Percentiles rank a stretch among this genome's conserved stretches.
phyloP scores from a whole-genome alignment of 1,140 invertebrate genomes.

The Oreohelix idahoensis region DNA sequence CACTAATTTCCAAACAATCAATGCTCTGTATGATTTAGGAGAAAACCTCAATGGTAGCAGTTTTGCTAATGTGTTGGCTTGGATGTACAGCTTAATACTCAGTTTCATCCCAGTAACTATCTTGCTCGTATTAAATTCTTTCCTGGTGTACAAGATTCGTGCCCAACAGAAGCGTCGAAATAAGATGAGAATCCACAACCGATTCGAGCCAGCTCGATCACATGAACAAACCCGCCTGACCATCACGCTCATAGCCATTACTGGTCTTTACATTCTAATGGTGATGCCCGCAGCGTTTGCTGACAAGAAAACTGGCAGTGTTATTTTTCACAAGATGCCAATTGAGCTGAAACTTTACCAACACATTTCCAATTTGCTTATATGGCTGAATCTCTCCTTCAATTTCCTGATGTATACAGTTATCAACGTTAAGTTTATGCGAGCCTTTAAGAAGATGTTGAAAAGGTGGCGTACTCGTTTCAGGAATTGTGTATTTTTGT shows the following conservation, averaged over 20 bases:
- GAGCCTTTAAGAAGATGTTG: constrained; percentile 11
- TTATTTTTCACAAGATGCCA: background rate
- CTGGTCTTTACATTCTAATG: background rate
- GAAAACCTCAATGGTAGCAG: background rate
- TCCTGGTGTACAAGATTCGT: constrained; percentile 20
- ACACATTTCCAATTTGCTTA: constrained; percentile 8
- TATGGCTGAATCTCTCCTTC: constrained; percentile 24
- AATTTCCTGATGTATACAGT: constrained; percentile 33
- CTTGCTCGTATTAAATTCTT: background rate
- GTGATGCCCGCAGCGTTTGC: constrained; percentile 27
- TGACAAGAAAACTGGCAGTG: background rate
- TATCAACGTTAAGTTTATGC: constrained; percentile 28
- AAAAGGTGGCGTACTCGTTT: background rate
- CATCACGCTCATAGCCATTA: constrained; percentile 1
- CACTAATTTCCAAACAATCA: background rate
- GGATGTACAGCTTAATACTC: constrained; percentile 18
- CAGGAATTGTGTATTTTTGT: no score
- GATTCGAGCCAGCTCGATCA: background rate
- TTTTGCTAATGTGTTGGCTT: background rate
- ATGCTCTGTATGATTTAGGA: background rate
- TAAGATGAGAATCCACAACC: background rate
- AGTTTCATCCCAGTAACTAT: background rate
- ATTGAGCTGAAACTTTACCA: background rate
- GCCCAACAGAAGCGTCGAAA: background rate
- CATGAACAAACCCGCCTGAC: constrained; percentile 28